Base-by-base conservation (phyloP, 2,888 invertebrate genomes). In the Micoletzkya japonica region DNA sequence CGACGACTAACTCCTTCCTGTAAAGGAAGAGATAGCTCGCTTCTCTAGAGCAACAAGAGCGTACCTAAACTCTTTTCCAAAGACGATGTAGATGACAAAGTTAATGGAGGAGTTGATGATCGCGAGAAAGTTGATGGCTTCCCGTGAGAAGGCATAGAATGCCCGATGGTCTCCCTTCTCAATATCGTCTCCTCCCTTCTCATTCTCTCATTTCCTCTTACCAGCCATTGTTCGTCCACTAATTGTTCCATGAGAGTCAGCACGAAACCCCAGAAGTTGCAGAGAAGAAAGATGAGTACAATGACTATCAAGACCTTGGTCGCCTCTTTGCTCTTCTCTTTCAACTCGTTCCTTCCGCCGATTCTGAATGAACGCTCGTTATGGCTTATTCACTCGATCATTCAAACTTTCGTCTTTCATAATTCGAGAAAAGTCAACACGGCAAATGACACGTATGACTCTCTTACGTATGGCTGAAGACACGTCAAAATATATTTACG, bases 31-130 rank as follows among this genome's bases (percentile, higher is more conserved):
- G 30, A 28, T 57, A 57, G 30, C n/a, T 34, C 24, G 26, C 26
- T 20, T 24, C 1, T 24, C 6, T 24, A 59, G 34, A 24, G 1
- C 17, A 34, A 34, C 52, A 20, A n/a, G 2, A 54, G 58, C 70
- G 37, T 17, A 77, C 77, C 81, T 70, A 58, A 81, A 81, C 87
- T 96, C 95, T 86, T 95, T 93, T 1, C 96, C 96, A 87, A 96
- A 95, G 77, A 95, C 95, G 77, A 95, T 95, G 88, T 97, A 97
- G 82, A 97, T 94, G 77, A 97, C 91, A 87, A 97, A 96, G 88
- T 97, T 97, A 74, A 95, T 93, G 85, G 95, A 94, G 85, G 95
- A 95, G 89, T 97, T 97, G 86, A 96, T 91, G 75, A 94, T 95
- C 70, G 97, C 95, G 75, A 96, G 90, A 70, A 96, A 90, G 88